Evolutionary conservation across 2,888 invertebrate genomes (phyloP), one percentile per base, ranked within the genome.

Genomic region (Orthosia gothica): DNA sequence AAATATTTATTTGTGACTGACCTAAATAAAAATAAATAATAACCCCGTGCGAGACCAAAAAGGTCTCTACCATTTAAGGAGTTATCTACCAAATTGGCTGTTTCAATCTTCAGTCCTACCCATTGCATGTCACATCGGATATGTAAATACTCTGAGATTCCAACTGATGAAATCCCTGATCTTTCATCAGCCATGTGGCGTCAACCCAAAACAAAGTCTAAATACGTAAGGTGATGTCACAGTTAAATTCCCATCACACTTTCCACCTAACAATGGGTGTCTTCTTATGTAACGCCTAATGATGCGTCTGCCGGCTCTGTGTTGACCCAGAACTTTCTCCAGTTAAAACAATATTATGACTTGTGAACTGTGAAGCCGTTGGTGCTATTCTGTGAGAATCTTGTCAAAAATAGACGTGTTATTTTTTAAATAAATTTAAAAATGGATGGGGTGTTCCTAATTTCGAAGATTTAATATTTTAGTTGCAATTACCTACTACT

Each of bases 271-370:
- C 79, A 86, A 81, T 87, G 62, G 82, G 26, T 78, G 76, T 49
- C 77, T 75, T 63, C 85, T 85, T 87, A 72, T 76, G 79, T 73
- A 82, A 86, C 3, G 59, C 63, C 74, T 77, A 68, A 81, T 66
- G 81, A 64, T 65, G 78, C 66, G 64, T 54, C 40, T 1, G 65
- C 58, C 61, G 84, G 74, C 76, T 82, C 77, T 83, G 85, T 75
- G 78, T 74, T 89, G 88, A 89, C 88, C 89, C 82, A 86, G 86
- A 89, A 88, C 89, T 89, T 89, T 89, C 89, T 86, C 89, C 84
- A n/a, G 40, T 57, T 52, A 50, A 64, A 55, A 68, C 55, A 32
- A 55, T 55, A 59, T 13, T 26, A 45, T 32, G 26, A 20, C n/a
- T 52, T n/a, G 59, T 58, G 64, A n/a, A 50, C 9, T 49, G 50